These are phyloP conservation scores for Drosophila barbarae DNA, from an alignment of 2,888 invertebrate species.

Conservation along the genomic window DNA sequence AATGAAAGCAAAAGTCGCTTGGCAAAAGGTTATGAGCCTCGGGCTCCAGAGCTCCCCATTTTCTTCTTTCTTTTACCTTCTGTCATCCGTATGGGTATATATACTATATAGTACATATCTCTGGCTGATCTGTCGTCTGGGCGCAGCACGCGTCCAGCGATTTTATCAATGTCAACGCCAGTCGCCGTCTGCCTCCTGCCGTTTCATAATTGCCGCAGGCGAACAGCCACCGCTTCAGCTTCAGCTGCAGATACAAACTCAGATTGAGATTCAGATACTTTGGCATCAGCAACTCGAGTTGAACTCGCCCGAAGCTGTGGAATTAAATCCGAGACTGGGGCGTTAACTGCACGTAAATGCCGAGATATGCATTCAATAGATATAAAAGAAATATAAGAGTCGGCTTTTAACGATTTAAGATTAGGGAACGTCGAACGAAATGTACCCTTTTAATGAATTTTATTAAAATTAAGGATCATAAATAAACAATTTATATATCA, in stretches of 20 bases:
- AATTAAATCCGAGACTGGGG: constrained; percentile 49
- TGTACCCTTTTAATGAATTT: not conserved
- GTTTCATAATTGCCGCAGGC: constrained; percentile 55
- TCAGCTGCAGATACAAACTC: constrained; percentile 16
- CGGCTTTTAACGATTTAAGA: not conserved
- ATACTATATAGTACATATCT: constrained; percentile 6
- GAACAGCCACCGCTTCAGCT: constrained; percentile 38
- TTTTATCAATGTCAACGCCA: constrained; percentile 74
- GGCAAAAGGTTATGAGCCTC: constrained; percentile 24
- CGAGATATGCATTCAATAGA: constrained; percentile 51
- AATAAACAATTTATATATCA: not conserved
- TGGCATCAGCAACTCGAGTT: constrained; percentile 9
- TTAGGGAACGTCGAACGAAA: not conserved
- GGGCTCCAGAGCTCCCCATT: constrained; percentile 3
- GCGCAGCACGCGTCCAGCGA: constrained; percentile 67
- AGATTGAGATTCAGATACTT: constrained; percentile 32
- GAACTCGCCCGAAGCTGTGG: constrained; percentile 6
- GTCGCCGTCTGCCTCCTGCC: constrained; percentile 29
- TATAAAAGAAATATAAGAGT: constrained; percentile 14
- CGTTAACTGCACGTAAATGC: constrained; percentile 65
- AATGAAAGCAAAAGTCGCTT: constrained; percentile 38
- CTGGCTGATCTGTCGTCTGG: constrained; percentile 37
- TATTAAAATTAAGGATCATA: not conserved
- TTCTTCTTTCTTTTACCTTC: constrained; percentile 15
- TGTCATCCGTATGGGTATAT: constrained; percentile 9